Conservation (phyloP, 2,113 vertebrate species). For the Sebastes fasciatus region DNA sequence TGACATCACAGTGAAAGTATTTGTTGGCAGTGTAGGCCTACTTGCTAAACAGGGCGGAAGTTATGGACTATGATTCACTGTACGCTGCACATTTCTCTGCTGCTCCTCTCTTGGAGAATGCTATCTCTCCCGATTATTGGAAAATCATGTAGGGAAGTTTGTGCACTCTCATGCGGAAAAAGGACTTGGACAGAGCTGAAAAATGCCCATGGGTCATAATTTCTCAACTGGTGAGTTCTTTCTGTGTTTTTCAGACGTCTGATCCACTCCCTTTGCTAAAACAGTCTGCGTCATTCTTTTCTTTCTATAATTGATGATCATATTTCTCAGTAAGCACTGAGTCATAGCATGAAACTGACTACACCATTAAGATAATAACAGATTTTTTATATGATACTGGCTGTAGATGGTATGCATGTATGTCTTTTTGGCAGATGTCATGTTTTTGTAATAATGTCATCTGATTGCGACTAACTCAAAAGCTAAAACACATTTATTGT, state of each 20-base stretch:
- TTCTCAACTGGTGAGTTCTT: slow-evolving; percentile 68
- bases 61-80: slow-evolving; percentile 51
- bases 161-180: slow-evolving; percentile 26
- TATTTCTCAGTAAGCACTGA: background rate
- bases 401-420: background rate
- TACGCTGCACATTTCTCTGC: slow-evolving; percentile 52
- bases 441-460: background rate
- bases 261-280: slow-evolving; percentile 10
- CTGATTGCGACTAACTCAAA: background rate
- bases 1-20: slow-evolving; percentile 84
- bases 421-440: background rate
- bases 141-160: slow-evolving; percentile 44
- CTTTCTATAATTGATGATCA: background rate
- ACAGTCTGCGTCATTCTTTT: slow-evolving; percentile 1
- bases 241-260: slow-evolving; percentile 5
- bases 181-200: slow-evolving; percentile 19
- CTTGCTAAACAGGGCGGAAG: slow-evolving; percentile 73
- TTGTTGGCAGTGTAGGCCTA: slow-evolving; percentile 61
- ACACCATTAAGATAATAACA: background rate
- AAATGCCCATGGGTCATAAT: slow-evolving; percentile 43
- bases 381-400: background rate
- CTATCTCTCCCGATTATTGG: slow-evolving; percentile 14
- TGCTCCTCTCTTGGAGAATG: slow-evolving; percentile 46
- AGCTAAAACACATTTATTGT: background rate
- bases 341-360: background rate